phyloP scores from a whole-genome alignment of 2,888 invertebrate species.

The Carpatolechia fugitivella region DNA sequence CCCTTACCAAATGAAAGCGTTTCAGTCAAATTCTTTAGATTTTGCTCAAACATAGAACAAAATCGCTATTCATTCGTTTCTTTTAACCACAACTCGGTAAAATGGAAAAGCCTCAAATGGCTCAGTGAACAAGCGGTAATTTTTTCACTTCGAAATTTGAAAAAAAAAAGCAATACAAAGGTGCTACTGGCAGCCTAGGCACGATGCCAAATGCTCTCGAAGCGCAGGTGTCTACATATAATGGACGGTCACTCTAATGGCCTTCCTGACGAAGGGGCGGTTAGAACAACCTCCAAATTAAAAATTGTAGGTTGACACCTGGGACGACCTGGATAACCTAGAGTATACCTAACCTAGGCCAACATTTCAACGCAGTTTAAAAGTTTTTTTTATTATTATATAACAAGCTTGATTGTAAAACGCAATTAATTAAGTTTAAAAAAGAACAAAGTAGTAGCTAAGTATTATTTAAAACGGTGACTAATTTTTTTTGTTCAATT shows the following conservation, averaged over 20 bases:
- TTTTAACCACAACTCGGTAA: background rate
- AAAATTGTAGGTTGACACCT: conserved; percentile 31
- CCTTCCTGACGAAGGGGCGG: conserved; percentile 11
- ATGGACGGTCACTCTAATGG: conserved; percentile 24
- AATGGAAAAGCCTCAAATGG: background rate
- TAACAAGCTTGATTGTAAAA: no score
- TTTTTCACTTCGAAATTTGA: conserved; percentile 9
- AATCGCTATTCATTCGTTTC: background rate
- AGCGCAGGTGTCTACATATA: conserved; percentile 38
- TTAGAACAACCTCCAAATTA: conserved; percentile 28
- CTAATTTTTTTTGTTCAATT: no score
- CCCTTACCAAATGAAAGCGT: no score
- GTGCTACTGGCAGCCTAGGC: conserved; percentile 27
- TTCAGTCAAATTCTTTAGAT: no score
- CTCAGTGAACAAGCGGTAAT: background rate
- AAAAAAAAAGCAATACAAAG: conserved; percentile 17
- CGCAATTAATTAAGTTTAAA: no score
- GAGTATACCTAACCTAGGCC: no score
- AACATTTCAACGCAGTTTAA: no score
- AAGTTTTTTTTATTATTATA: no score
- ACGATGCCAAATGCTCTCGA: conserved; percentile 32
- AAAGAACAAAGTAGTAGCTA: no score
- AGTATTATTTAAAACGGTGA: no score
- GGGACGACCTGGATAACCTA: conserved; percentile 7
- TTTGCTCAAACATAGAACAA: no score